phyloP scores from a whole-genome alignment of 2,113 vertebrate species.

The Okapia johnstoni region DNA sequence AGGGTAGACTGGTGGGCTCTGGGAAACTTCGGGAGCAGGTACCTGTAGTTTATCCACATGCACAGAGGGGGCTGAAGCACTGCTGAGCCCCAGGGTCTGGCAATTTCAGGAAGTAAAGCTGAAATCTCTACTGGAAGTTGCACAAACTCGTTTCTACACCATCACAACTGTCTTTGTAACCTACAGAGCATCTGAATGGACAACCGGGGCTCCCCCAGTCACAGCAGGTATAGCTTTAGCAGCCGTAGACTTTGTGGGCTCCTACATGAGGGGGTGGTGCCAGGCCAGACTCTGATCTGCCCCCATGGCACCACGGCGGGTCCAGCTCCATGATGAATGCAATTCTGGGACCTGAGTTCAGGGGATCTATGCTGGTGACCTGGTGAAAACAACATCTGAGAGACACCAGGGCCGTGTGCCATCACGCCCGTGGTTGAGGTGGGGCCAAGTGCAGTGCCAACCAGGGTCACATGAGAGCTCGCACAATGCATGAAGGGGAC shows the following conservation, averaged over 20 bases:
- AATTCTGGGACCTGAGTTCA: background rate
- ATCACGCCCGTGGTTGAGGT: background rate
- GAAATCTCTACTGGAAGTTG: background rate
- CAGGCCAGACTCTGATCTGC: background rate
- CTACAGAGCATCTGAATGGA: background rate
- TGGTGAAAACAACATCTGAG: background rate
- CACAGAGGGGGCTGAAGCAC: background rate
- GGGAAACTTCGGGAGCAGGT: background rate
- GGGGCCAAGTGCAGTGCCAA: background rate
- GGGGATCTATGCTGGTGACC: background rate
- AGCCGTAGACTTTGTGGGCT: background rate
- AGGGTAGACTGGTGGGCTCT: background rate
- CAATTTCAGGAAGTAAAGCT: background rate
- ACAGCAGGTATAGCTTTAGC: background rate
- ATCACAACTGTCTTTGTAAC: background rate
- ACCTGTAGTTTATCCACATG: background rate
- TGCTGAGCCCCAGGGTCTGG: background rate
- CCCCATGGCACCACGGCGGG: background rate
- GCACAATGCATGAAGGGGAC: background rate
- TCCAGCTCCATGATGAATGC: background rate
- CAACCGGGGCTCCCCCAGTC: background rate
- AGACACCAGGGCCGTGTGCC: background rate
- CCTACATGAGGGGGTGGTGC: fast-evolving
- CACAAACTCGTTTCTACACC: background rate
- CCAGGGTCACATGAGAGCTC: background rate